Evolutionary conservation across 1,140 invertebrate species (phyloP), one percentile per base, ranked within the genome.

Genomic region (Drosophila kepulauana): DNA sequence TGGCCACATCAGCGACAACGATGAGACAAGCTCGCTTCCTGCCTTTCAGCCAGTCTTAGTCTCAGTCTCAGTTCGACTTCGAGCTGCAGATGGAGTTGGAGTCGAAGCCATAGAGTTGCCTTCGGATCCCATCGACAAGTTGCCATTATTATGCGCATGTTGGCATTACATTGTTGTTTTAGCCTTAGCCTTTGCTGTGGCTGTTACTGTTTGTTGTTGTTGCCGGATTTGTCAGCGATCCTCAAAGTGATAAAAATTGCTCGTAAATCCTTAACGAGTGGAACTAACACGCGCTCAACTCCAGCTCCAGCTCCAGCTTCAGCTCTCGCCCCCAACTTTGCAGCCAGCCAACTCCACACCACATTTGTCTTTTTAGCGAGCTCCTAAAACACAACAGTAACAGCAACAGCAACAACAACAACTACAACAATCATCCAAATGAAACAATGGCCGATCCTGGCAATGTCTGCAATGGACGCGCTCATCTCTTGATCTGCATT

Each of bases 261-360:
- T 92, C 91, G 91, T 92, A 92, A 92, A 92, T 92, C 91, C 91
- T 92, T 92, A 92, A 92, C 91, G 91, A 92, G 88, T 91, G 79
- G 81, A 89, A 89, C 85, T 89, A 89, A 89, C 85, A 89, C 85
- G 85, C 85, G 85, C 85, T 89, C 48, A 38, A 52, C 30, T 33
- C 1, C 35, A 62, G 7, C 52, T 49, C 41, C 43, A 30, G 6
- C 46, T 38, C n/a, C 35, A 62, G 7, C 52, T 49, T 33, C 43
- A 30, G 3, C 46, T 38, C 13, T n/a, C 30, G 43, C 62, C 48
- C 46, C 10, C 56, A 25, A 5, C 56, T 59, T 38, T 38, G 2
- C 52, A n/a, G 25, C 5, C 30, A 13, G 28, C 8, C 13, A 13
- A 41, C 41, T 64, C 28, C 74, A 78, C 76, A 78, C 78, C 84